Percentiles rank a stretch among this genome's conserved stretches.
Conservation (phyloP, 2,888 invertebrate genomes). For the Gortyna flavago region DNA sequence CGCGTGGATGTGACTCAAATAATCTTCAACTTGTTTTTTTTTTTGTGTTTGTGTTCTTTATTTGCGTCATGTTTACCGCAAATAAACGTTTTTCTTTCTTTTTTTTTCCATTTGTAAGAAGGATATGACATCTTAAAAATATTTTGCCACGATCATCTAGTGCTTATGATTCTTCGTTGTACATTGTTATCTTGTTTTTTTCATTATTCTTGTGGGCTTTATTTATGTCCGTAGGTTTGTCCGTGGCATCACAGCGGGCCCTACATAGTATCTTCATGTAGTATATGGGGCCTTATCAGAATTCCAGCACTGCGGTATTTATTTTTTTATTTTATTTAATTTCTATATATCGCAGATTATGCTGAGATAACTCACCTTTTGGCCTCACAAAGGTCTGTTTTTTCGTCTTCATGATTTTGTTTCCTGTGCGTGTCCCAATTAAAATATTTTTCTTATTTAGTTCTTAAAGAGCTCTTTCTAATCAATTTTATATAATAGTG, state of each 20-base stretch:
- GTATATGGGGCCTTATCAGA: not conserved
- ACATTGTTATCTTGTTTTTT: not conserved
- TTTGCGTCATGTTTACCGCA: too few species aligned
- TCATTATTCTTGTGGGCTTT: not conserved
- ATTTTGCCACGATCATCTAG: not conserved
- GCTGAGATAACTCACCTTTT: not conserved
- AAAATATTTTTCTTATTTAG: not conserved
- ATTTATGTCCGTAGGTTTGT: not conserved
- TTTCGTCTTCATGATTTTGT: not conserved
- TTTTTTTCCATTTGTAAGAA: too few species aligned
- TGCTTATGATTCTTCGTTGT: not conserved
- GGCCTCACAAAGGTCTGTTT: not conserved
- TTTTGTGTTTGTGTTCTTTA: too few species aligned
- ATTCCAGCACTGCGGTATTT: not conserved
- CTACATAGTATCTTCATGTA: not conserved
- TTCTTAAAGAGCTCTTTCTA: not conserved
- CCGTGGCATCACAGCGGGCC: not conserved
- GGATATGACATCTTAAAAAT: not conserved
- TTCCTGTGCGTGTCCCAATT: not conserved
- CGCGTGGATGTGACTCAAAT: too few species aligned
- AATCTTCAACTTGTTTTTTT: too few species aligned
- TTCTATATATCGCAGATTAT: not conserved
- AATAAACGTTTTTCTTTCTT: too few species aligned
- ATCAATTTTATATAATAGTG: conserved; percentile 6
- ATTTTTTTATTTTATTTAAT: too few species aligned